phyloP scores from a whole-genome alignment of 2,888 invertebrate species.

The Charanyca ferruginea region DNA sequence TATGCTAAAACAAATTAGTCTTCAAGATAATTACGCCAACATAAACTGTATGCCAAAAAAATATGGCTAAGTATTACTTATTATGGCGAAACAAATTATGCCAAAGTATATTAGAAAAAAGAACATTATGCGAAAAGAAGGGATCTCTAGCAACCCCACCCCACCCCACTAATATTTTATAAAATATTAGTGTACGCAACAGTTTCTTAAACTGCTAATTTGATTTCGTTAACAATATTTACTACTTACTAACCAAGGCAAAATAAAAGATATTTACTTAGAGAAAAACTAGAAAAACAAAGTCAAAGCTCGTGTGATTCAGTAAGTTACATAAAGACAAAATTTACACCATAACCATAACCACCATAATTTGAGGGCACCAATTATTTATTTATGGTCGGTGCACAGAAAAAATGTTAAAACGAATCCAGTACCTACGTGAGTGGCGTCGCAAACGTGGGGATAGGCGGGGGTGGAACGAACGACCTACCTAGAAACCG shows the following conservation, averaged over 20 bases:
- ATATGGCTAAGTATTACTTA: too few species aligned
- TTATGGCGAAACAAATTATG: too few species aligned
- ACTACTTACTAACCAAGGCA: neutral
- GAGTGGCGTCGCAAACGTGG: conserved; percentile 11
- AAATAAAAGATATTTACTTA: neutral
- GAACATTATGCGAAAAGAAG: too few species aligned
- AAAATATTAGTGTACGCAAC: too few species aligned
- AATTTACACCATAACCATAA: neutral
- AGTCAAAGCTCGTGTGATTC: neutral
- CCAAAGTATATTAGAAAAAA: too few species aligned
- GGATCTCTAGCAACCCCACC: too few species aligned
- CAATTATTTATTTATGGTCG: conserved; percentile 4
- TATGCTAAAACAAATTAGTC: too few species aligned
- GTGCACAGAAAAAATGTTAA: conserved; percentile 8
- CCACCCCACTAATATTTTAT: too few species aligned
- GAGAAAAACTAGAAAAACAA: neutral
- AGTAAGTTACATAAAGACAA: neutral
- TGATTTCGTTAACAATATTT: too few species aligned
- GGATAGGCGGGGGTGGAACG: conserved; percentile 8
- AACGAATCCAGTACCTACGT: conserved; percentile 8
- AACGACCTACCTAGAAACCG: conserved; percentile 30
- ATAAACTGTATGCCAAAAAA: too few species aligned
- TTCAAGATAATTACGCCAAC: too few species aligned
- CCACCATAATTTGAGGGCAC: neutral
- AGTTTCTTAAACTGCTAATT: too few species aligned